Evolutionary conservation across 2,888 invertebrate genomes (phyloP), one percentile per base, ranked within the genome.

Genomic region (Merodon equestris): DNA sequence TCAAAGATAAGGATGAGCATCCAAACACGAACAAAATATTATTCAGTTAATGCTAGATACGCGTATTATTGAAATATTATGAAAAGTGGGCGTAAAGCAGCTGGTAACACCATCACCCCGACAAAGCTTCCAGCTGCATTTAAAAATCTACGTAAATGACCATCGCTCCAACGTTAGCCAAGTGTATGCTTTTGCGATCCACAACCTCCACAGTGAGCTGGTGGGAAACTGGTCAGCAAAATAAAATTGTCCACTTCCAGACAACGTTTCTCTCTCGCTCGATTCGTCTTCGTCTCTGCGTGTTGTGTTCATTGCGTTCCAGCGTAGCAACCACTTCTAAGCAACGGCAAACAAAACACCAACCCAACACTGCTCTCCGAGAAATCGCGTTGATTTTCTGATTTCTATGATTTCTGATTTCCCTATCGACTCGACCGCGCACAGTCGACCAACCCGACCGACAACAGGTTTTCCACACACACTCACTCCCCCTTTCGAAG

Each of bases 241-340:
- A 60, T 10, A 54, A 4, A 10, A 54, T 1, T 36, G 5, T 10
- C 42, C 50, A 17, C 60, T 63, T 63, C 17, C 13, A 50, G 73
- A 66, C 77, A 73, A 40, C 45, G 34, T 42, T 56, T 72, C 57
- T 77, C 27, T 27, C 7, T 27, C 27, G 7, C 27, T 4, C 27
- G 2, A 7, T 27, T 7, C 27, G 27, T 4, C 27, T 7, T 4
- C 27, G 2, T 27, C 27, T 27, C 61, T 57, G 40, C 9, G 10
- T 27, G 36, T 56, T 66, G 45, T 45, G 27, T 71, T 13, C 40
- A 17, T 51, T 15, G 38, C 19, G 54, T 71, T 76, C 77, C 67
- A 77, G 67, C 48, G 45, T 73, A 77, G 77, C 77, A 73, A 77
- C 77, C 47, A 47, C 10, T 40, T 40, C 14, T n/a, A 36, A 42